Conservation (phyloP, 2,888 invertebrate species). For the Caenorhabditis sp. region DNA sequence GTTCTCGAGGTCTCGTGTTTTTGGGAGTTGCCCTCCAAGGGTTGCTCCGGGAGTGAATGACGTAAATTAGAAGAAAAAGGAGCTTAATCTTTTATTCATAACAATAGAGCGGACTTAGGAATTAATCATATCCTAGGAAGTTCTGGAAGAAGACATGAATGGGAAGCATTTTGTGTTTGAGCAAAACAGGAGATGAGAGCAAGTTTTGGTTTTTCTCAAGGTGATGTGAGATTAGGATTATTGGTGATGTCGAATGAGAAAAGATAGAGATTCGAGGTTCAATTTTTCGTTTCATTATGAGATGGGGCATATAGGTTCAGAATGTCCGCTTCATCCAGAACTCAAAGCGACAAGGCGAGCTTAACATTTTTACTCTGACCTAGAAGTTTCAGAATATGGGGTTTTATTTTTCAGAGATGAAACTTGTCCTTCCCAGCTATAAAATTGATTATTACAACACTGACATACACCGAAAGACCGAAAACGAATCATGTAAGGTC, state of each 20-base stretch:
- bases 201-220: constrained; percentile 1
- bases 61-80: constrained; percentile 24
- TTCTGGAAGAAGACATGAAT: constrained; percentile 4
- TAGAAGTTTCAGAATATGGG: no score
- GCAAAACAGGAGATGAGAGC: not conserved
- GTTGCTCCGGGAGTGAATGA: no score
- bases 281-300: no score
- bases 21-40: constrained; percentile 7
- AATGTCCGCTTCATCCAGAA: no score
- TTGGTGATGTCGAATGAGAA: not conserved
- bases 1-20: not conserved
- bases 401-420: no score
- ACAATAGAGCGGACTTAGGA: constrained; percentile 40
- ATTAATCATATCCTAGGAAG: constrained; percentile 37
- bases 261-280: not conserved
- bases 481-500: no score
- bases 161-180: not conserved
- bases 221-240: not conserved
- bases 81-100: constrained; percentile 50
- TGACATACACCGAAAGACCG: no score
- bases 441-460: no score
- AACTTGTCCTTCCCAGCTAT: no score
- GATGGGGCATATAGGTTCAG: no score
- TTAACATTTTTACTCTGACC: no score
- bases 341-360: no score